These are phyloP conservation scores for Cyphomyrmex costatus DNA, from an alignment of 1,140 invertebrate genomes.

Conservation along the genomic window DNA sequence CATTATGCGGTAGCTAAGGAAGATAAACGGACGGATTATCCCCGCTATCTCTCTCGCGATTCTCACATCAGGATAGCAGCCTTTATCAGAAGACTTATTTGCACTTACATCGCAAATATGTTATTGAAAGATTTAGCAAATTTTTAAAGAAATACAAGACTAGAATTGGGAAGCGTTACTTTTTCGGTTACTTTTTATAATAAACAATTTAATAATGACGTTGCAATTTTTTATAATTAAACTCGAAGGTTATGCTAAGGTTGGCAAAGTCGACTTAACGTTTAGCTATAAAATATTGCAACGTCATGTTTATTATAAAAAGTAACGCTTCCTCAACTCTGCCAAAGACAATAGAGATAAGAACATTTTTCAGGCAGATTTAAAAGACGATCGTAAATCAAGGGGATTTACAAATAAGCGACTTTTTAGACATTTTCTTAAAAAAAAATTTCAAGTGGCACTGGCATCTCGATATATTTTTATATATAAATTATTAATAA, in stretches of 20 bases:
- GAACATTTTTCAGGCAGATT: not conserved
- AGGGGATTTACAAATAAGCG: not conserved
- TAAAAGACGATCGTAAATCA: not conserved
- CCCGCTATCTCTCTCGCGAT: conserved; percentile 19
- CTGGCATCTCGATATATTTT: not conserved
- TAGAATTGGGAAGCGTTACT: no score
- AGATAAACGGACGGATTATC: conserved; percentile 54
- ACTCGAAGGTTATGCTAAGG: no score
- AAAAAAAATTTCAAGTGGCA: not conserved
- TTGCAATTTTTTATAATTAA: no score
- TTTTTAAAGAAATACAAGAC: conserved; percentile 14
- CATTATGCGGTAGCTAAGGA: conserved; percentile 37
- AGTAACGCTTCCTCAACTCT: no score
- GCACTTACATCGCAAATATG: conserved; percentile 15
- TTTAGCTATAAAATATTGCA: no score
- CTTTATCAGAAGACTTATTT: conserved; percentile 32
- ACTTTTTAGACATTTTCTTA: not conserved
- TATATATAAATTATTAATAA: not conserved
- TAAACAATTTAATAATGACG: no score
- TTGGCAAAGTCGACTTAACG: no score
- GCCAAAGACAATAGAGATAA: not conserved
- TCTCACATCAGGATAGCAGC: not conserved
- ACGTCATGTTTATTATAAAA: no score
- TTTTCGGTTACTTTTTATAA: no score
- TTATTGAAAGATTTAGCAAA: not conserved